Evolutionary conservation across 2,797 vertebrate species (phyloP).

Genomic region (Enteromius argenteus): DNA sequence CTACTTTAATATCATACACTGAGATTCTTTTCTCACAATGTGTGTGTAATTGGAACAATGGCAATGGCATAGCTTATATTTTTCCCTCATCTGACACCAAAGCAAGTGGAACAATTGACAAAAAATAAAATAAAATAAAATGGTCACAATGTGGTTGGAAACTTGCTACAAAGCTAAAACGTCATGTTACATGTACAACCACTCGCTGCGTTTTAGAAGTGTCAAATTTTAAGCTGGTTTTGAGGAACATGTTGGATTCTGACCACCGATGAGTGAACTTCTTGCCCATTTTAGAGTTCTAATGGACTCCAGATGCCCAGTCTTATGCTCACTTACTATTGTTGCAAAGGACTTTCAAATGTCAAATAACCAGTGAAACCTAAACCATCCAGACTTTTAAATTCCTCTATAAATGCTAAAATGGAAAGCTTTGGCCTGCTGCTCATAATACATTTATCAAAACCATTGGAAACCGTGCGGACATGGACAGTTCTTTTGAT

Average conservation of each 20-base stretch:
- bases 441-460: conserved; percentile 37
- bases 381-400: conserved; percentile 41
- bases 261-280: conserved; percentile 54
- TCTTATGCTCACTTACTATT: conserved; percentile 47
- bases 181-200: not conserved
- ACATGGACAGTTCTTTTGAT: not conserved
- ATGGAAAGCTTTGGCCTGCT: conserved; percentile 3
- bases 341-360: conserved; percentile 59
- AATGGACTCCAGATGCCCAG: conserved; percentile 56
- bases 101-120: not conserved
- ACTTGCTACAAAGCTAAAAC: conserved; percentile 23
- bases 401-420: conserved; percentile 31
- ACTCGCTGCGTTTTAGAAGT: conserved; percentile 26
- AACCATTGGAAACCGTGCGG: not conserved
- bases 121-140: not conserved
- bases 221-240: conserved; percentile 41
- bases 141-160: not conserved
- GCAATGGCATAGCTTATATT: not conserved
- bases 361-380: conserved; percentile 58
- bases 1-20: not conserved
- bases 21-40: conserved; percentile 1
- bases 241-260: conserved; percentile 38
- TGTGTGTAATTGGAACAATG: conserved; percentile 8
- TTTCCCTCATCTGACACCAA: not conserved
- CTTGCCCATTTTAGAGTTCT: conserved; percentile 47